Base-by-base conservation (phyloP, 2,113 vertebrate genomes). In the Xiphophorus couchianus region DNA sequence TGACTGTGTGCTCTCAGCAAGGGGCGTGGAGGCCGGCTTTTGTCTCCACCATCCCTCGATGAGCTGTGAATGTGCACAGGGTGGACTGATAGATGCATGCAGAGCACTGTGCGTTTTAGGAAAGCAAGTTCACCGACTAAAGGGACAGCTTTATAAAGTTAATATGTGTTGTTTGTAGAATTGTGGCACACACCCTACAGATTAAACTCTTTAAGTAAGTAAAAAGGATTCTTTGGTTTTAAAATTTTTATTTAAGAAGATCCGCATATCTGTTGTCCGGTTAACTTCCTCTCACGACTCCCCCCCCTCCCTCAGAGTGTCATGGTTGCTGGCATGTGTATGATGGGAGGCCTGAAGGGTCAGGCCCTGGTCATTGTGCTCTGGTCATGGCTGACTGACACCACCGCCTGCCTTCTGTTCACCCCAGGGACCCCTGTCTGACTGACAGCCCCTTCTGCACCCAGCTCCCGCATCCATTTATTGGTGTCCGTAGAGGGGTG, bases 341-440 rank as follows among this genome's bases (percentile, higher is more conserved):
- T 87, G 85, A 88, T 88, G 86, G 83, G 83, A 44, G 88, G 87
- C 89, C 88, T 86, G 78, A 81, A 88, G 90, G 90, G 91, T 92
- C 91, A 92, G 87, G 78, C 76, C 88, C 83, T 93, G 90, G 92
- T 91, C 93, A 93, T 92, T 92, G 91, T 90, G 90, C 87, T 86
- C 90, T 90, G 90, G 89, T 94, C 92, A 92, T 89, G 90, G 90
- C 90, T 94, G 90, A 93, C 87, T 83, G 91, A 92, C 91, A 92
- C 90, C 78, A 88, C 89, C 84, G 91, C 89, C 91, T 93, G 91
- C 91, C 92, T 93, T 91, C 92, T 94, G 91, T 92, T 91, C 88
- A 89, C 90, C 88, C 90, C 81, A 84, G 90, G 85, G 90, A 89
- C 90, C 91, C 87, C 85, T 84, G 76, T 63, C 68, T 94, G 93